phyloP scores from a whole-genome alignment of 2,113 vertebrate species.

The Gorilla gorilla region DNA sequence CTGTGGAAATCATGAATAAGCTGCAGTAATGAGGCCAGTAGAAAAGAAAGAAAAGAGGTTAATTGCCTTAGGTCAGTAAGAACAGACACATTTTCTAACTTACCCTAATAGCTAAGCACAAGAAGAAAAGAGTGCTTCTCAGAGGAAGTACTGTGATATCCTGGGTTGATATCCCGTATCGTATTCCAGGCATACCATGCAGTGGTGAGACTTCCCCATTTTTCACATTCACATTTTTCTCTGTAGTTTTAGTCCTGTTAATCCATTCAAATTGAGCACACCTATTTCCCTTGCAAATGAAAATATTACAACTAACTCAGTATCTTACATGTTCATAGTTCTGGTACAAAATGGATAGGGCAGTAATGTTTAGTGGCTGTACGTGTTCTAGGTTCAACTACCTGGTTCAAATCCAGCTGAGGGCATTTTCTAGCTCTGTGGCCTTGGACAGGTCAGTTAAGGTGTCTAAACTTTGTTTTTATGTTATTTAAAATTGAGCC shows the following conservation, averaged over 20 bases:
- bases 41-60: neutral
- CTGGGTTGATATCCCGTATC: neutral
- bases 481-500: neutral
- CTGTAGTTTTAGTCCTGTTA: neutral
- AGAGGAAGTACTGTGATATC: neutral
- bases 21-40: neutral
- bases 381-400: neutral
- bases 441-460: neutral
- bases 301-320: neutral
- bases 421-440: fast-evolving
- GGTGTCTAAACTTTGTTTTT: neutral
- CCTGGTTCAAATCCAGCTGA: neutral
- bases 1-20: neutral
- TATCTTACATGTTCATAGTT: neutral
- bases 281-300: neutral
- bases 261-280: neutral
- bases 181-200: fast-evolving
- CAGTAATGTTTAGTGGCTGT: neutral
- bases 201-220: neutral
- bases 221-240: neutral
- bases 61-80: neutral
- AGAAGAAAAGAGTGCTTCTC: neutral
- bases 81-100: neutral
- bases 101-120: neutral
- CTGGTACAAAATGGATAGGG: neutral